Conservation (phyloP, 2,888 invertebrate species). For the Digitonthophagus gazella region DNA sequence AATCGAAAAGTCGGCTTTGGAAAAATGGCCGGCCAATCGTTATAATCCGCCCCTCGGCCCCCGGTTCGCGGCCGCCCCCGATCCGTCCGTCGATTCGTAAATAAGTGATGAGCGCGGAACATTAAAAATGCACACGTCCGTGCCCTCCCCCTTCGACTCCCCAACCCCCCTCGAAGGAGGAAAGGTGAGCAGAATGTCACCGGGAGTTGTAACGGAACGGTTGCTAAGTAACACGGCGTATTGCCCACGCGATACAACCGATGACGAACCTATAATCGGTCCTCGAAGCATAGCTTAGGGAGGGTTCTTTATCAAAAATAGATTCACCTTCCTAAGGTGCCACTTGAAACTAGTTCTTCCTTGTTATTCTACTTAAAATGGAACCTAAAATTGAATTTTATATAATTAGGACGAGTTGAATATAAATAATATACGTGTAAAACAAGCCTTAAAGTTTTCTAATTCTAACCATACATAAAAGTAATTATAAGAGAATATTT, state of each 20-base stretch:
- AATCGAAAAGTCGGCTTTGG: neutral
- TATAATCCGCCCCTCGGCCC: neutral
- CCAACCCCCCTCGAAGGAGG: neutral
- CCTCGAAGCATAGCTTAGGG: neutral
- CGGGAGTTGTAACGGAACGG: neutral
- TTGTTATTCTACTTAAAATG: too few relatives aligned
- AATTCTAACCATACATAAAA: too few relatives aligned
- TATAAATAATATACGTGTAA: too few relatives aligned
- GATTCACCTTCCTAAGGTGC: neutral
- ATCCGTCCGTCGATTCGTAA: neutral
- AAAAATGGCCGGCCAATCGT: neutral
- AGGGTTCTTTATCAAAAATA: neutral
- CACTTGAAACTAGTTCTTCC: too few relatives aligned
- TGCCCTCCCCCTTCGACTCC: neutral
- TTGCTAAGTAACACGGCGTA: neutral
- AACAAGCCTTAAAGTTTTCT: too few relatives aligned
- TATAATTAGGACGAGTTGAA: too few relatives aligned
- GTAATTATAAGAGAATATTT: too few relatives aligned
- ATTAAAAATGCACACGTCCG: neutral
- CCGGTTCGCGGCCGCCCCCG: neutral
- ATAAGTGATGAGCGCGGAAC: neutral
- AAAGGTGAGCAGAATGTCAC: neutral
- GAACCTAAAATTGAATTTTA: too few relatives aligned
- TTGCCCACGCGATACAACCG: neutral
- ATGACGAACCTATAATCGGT: neutral